A percentile compares a stretch with the other conserved stretches of the same genome.
These are phyloP conservation scores for Artemia franciscana DNA, from an alignment of 1,140 invertebrate species.

Conservation along the genomic window DNA sequence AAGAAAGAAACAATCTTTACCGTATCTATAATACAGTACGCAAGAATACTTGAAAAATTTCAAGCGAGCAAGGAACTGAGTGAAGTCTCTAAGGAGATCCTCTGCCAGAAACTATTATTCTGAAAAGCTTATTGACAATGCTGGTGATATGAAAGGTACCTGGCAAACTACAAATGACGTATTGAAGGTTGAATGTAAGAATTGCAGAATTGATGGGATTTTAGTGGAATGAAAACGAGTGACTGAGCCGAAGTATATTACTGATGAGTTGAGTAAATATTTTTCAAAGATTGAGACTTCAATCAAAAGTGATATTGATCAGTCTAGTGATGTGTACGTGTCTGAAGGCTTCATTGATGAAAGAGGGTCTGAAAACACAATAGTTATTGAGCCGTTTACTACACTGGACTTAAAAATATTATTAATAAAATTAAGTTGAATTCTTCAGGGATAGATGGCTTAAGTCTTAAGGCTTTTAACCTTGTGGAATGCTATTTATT, in stretches of 20 bases:
- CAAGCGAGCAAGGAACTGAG: no score
- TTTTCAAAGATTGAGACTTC: neutral
- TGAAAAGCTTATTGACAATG: no score
- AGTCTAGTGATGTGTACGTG: neutral
- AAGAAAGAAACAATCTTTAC: no score
- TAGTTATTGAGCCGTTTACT: neutral
- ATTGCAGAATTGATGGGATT: neutral
- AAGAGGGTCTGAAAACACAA: neutral
- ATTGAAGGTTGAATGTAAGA: neutral
- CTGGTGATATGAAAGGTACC: neutral
- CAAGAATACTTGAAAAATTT: no score
- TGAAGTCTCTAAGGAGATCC: no score
- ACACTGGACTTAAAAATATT: neutral
- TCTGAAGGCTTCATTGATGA: neutral
- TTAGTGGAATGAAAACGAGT: neutral
- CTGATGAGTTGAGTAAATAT: neutral
- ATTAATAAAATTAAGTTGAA: neutral
- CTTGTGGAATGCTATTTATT: neutral
- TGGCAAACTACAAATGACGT: neutral
- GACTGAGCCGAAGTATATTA: neutral
- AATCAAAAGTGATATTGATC: neutral
- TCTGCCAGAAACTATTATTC: neutral
- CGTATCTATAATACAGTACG: no score
- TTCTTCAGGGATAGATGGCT: neutral
- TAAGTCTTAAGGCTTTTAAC: neutral